phyloP scores from a whole-genome alignment of 2,113 vertebrate genomes.

The Tor tambroides region DNA sequence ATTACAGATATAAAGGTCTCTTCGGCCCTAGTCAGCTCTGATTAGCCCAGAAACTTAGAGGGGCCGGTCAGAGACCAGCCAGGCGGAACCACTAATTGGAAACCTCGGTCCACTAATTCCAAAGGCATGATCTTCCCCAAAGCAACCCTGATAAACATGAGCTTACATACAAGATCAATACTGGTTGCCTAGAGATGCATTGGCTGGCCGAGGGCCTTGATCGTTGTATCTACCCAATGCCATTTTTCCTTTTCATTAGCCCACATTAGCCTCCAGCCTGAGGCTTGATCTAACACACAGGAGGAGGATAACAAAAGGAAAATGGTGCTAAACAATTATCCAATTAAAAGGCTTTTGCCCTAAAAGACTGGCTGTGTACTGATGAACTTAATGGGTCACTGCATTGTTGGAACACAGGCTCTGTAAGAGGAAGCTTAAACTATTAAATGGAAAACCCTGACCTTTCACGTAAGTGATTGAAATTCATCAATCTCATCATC shows the following conservation, averaged over 20 bases:
- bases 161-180: constrained; percentile 55
- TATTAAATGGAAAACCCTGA: background rate
- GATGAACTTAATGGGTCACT: background rate
- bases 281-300: constrained; percentile 41
- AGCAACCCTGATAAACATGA: constrained; percentile 49
- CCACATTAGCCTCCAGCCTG: constrained; percentile 58
- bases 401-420: background rate
- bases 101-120: constrained; percentile 56
- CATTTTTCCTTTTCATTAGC: constrained; percentile 60
- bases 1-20: background rate
- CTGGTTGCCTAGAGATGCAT: constrained; percentile 54
- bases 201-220: constrained; percentile 38
- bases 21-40: constrained; percentile 1
- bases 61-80: background rate
- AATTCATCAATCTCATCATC: background rate
- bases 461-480: background rate
- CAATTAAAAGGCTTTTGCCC: constrained; percentile 59
- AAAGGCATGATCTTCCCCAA: constrained; percentile 58
- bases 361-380: constrained; percentile 10
- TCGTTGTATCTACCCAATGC: constrained; percentile 37
- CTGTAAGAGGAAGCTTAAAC: background rate
- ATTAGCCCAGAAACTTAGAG: constrained; percentile 46
- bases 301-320: constrained; percentile 13
- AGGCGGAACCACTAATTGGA: constrained; percentile 54
- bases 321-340: constrained; percentile 59